Conservation (phyloP, 2,888 invertebrate species). For the Caenorhabditis drosophilae region DNA sequence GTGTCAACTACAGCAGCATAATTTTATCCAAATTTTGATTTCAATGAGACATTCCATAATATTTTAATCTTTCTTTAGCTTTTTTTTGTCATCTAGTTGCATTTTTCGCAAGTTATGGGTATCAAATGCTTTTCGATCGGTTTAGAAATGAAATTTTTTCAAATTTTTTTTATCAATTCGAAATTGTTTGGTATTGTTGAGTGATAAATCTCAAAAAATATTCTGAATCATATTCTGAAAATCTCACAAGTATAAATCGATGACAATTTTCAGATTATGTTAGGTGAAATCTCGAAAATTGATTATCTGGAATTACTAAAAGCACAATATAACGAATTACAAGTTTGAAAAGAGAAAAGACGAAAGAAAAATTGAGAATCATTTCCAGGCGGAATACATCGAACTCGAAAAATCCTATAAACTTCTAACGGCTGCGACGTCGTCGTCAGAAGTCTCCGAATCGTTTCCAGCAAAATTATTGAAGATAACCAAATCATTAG, state of each 20-base stretch:
- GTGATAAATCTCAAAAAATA: no score
- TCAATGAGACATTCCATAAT: no score
- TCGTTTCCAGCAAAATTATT: background rate
- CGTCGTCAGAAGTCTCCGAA: background rate
- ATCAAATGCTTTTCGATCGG: background rate
- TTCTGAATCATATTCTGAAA: no score
- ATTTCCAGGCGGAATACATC: conserved; percentile 25
- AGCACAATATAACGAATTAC: background rate
- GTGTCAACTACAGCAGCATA: no score
- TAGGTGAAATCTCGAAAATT: no score
- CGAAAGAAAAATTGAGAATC: no score
- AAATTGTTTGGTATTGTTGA: no score
- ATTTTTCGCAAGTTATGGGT: background rate
- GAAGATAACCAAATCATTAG: background rate
- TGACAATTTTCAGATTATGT: no score
- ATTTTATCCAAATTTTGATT: no score
- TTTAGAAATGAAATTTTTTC: no score
- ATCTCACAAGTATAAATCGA: no score
- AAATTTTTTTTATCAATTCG: background rate
- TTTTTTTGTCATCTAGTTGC: background rate
- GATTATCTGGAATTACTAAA: conserved; percentile 4
- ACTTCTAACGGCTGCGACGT: conserved; percentile 1
- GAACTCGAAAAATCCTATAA: conserved; percentile 24
- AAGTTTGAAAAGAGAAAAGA: no score
- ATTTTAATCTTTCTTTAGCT: background rate